Base-by-base conservation (phyloP, 2,888 invertebrate genomes). In the Meteorus colon region DNA sequence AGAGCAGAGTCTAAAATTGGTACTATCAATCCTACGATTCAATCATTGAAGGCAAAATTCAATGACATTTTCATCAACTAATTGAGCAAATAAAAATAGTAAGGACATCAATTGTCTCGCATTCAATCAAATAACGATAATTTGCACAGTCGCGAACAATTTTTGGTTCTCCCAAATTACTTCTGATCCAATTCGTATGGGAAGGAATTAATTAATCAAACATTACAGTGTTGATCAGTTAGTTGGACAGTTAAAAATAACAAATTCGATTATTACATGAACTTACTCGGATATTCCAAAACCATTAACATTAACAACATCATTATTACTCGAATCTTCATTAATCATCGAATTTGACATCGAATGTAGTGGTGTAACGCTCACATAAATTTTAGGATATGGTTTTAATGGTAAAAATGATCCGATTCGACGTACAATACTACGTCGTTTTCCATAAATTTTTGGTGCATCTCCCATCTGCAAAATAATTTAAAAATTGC, bases 311-410 rank as follows among this genome's bases (percentile, higher is more conserved):
- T 84, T 81, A 24, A 75, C 73, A 69, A 76, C 79, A 76, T 87
- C 85, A 24, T 81, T 81, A 75, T 19, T 55, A 8, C 81, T 86
- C 5, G 82, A 85, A 77, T 89, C 89, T 63, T 88, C 86, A 63
- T 86, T 87, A 24, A 89, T 88, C 88, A 89, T 89, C 10, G 89
- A 89, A 83, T 82, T 88, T 19, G 88, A 87, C 89, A 89, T 89
- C 2, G 89, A 89, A 77, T 89, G 89, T 65, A 89, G 84, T 55
- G 89, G 87, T 14, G 89, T 89, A 55, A 89, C 89, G 62, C 89
- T 87, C 8, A 89, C 88, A 77, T 89, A 89, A 73, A 89, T 87
- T 82, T 89, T 89, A 69, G 89, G 89, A 62, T 87, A 88, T 29
- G 89, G 89, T 76, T 86, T 89, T 2, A 89, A 74, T 41, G 89